Evolutionary conservation across 2,113 vertebrate species (phyloP).

Genomic region (Poecile atricapillus): DNA sequence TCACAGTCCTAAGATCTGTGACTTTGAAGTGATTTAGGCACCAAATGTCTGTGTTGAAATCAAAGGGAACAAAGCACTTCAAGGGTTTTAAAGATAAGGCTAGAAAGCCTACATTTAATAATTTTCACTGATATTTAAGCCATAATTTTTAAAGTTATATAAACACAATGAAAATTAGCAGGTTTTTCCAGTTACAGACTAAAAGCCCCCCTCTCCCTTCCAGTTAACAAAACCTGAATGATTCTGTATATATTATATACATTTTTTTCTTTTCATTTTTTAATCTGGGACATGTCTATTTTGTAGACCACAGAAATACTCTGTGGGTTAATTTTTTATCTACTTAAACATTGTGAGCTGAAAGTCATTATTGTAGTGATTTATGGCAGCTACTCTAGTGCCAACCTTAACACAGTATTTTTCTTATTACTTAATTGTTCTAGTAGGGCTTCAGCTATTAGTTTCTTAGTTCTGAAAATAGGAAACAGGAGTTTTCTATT

Average conservation of each 20-base stretch:
- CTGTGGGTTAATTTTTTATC: constrained; percentile 52
- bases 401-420: constrained; percentile 72
- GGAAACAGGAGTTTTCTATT: constrained; percentile 75
- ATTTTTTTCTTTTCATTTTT: neutral
- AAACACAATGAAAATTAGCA: neutral
- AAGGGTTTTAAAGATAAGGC: neutral
- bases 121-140: neutral
- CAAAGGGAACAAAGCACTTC: neutral
- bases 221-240: neutral
- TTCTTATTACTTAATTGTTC: constrained; percentile 81
- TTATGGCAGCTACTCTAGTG: constrained; percentile 67
- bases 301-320: constrained; percentile 11
- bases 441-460: constrained; percentile 72
- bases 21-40: neutral
- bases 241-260: fast-evolving
- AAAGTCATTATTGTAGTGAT: constrained; percentile 72
- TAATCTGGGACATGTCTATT: neutral
- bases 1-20: neutral
- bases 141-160: neutral
- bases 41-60: neutral
- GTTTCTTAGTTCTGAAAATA: constrained; percentile 76
- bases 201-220: fast-evolving
- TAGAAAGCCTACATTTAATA: neutral
- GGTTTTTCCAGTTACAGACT: neutral
- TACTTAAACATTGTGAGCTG: constrained; percentile 65